Conservation (phyloP, 2,888 invertebrate species). For the Pomacea canaliculata region DNA sequence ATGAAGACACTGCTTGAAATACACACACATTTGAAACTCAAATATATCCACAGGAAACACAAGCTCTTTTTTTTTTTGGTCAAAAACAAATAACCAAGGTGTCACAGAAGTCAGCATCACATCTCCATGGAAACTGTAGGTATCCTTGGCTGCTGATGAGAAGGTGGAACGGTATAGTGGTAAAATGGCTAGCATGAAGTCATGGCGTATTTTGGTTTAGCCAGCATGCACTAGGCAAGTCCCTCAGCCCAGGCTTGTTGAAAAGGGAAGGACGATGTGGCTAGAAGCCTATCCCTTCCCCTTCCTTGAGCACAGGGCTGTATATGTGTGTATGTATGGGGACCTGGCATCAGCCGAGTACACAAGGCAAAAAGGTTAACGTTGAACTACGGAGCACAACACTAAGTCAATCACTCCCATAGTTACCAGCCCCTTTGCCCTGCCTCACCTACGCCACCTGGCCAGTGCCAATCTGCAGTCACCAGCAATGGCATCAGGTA, state of each 20-base stretch:
- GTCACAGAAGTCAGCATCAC: conserved; percentile 5
- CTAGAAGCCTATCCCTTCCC: neutral
- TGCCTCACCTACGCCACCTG: neutral
- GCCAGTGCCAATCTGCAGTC: neutral
- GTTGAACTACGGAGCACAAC: conserved; percentile 13
- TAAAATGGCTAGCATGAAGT: neutral
- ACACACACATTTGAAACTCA: neutral
- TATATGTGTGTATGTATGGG: neutral
- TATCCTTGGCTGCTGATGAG: conserved; percentile 2
- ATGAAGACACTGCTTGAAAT: neutral
- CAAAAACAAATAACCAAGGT: conserved; percentile 12
- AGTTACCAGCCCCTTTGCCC: neutral
- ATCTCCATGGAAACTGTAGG: conserved; percentile 5
- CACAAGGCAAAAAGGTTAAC: conserved; percentile 13
- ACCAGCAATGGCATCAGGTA: neutral
- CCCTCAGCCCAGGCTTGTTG: neutral
- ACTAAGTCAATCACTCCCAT: conserved; percentile 1
- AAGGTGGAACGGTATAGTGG: neutral
- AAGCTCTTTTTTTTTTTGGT: neutral
- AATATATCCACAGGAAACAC: conserved; percentile 12
- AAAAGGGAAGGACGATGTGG: neutral
- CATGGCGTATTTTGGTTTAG: neutral
- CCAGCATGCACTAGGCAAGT: conserved; percentile 1
- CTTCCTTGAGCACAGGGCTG: conserved; percentile 14
- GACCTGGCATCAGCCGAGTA: neutral